These are phyloP conservation scores for Volucella zonaria DNA, from an alignment of 2,888 invertebrate species.

Conservation along the genomic window DNA sequence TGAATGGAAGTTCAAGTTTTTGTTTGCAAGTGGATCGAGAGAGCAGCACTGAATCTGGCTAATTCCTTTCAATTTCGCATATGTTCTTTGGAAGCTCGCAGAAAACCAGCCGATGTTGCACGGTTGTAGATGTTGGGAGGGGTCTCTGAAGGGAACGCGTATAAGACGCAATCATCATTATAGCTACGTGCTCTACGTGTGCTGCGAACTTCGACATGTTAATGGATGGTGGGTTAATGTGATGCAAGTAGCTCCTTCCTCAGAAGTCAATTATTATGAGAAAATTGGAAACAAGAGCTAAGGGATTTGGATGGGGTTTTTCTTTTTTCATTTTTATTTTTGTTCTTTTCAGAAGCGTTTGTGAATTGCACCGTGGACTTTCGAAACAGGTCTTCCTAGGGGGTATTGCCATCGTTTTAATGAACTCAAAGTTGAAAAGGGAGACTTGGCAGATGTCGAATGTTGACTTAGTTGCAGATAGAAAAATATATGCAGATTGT, in stretches of 20 bases:
- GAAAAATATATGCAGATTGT: no score
- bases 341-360: not conserved
- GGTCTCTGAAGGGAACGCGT: constrained; percentile 53
- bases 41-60: constrained; percentile 34
- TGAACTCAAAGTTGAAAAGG: no score
- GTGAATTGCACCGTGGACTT: constrained; percentile 8
- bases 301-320: constrained; percentile 20
- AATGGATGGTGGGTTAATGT: constrained; percentile 69
- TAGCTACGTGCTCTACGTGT: constrained; percentile 70
- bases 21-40: constrained; percentile 5
- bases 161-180: constrained; percentile 73
- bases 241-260: constrained; percentile 65
- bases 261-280: constrained; percentile 74
- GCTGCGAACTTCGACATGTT: constrained; percentile 72
- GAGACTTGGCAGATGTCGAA: no score
- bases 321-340: constrained; percentile 4
- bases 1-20: constrained; percentile 48
- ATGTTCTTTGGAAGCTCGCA: not conserved
- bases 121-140: not conserved
- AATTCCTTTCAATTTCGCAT: constrained; percentile 68
- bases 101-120: not conserved
- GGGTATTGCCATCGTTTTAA: no score
- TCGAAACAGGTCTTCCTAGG: not conserved
- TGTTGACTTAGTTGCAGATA: no score
- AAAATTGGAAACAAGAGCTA: constrained; percentile 72